A percentile compares a stretch with the other conserved stretches of the same genome.
Evolutionary conservation across 1,140 invertebrate species (phyloP).

Genomic region (Heliconius congener): DNA sequence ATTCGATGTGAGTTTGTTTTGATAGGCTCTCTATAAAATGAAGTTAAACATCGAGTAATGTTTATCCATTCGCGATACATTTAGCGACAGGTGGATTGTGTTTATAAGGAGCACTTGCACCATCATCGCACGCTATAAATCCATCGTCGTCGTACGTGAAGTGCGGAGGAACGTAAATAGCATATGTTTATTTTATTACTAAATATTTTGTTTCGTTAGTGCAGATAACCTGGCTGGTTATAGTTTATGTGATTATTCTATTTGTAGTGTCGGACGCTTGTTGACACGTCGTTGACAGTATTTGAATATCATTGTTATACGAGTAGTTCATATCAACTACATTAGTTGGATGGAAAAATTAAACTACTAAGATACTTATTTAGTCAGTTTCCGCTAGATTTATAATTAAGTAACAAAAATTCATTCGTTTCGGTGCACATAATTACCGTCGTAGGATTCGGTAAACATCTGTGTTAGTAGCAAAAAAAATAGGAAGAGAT

Average conservation of each 20-base stretch:
- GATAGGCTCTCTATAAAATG: slow-evolving; percentile 45
- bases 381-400: slow-evolving; percentile 12
- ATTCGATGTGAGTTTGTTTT: slow-evolving; percentile 50
- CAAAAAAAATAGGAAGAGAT: slow-evolving; percentile 72
- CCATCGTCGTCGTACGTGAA: slow-evolving; percentile 50
- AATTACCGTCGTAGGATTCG: slow-evolving; percentile 63
- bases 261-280: background rate
- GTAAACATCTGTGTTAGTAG: slow-evolving; percentile 67
- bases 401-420: slow-evolving; percentile 29
- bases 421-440: slow-evolving; percentile 60
- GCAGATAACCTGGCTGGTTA: slow-evolving; percentile 35
- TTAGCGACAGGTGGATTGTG: slow-evolving; percentile 59
- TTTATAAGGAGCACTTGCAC: slow-evolving; percentile 42
- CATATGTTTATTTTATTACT: slow-evolving; percentile 62
- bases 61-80: slow-evolving; percentile 58
- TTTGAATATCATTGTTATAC: background rate
- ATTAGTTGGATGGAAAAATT: background rate
- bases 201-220: slow-evolving; percentile 55
- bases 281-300: background rate
- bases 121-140: slow-evolving; percentile 53
- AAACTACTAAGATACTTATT: background rate
- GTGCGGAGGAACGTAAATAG: slow-evolving; percentile 46
- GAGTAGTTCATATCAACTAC: background rate
- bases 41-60: slow-evolving; percentile 41
- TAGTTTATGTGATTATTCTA: slow-evolving; percentile 32